Evolutionary conservation across 1,140 invertebrate species (phyloP), one percentile per base, ranked within the genome.

Genomic region (Bombus picipes): DNA sequence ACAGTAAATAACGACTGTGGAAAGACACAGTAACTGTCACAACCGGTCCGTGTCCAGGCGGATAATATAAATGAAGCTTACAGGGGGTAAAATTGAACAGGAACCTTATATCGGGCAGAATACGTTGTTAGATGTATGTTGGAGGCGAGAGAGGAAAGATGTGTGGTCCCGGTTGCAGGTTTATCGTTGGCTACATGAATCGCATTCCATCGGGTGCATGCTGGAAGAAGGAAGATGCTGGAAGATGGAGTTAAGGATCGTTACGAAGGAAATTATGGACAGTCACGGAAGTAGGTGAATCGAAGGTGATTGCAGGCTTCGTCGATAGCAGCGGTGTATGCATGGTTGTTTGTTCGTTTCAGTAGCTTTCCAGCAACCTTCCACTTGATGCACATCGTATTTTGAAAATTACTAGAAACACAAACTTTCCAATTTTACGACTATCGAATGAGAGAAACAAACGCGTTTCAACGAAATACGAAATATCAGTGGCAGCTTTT

Each of bases 181-280:
- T 77, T 73, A 82, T 88, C 74, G 66, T 1, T 22, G 41, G 74
- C 39, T 18, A 34, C 86, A 74, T 57, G 47, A 53, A 76, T 47
- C 47, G 62, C 66, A 81, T 81, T 81, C 81, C 73, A 37, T 47
- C 66, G 59, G 73, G 18, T 87, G 78, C 82, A 62, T 15, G 66
- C n/a, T 12, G 65, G n/a, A 41, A 37, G 74, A 87, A 70, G 74
- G 43, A 86, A 65, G 43, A 76, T 41, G 59, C 22, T 25, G 10
- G 34, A 18, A n/a, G 43, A 59, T 62, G 32, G 28, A 53, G 41
- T 68, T 28, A 43, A 12, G 15, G 34, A 39, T 41, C 41, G n/a
- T 43, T 86, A 59, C 66, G 37, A 41, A n/a, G 25, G 39, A 68
- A 66, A 68, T 79, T 66, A 79, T 32, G 39, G 39, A 6, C n/a